Evolutionary conservation across 1,140 invertebrate species (phyloP).

Genomic region (Macrosteles quadrilineatus): DNA sequence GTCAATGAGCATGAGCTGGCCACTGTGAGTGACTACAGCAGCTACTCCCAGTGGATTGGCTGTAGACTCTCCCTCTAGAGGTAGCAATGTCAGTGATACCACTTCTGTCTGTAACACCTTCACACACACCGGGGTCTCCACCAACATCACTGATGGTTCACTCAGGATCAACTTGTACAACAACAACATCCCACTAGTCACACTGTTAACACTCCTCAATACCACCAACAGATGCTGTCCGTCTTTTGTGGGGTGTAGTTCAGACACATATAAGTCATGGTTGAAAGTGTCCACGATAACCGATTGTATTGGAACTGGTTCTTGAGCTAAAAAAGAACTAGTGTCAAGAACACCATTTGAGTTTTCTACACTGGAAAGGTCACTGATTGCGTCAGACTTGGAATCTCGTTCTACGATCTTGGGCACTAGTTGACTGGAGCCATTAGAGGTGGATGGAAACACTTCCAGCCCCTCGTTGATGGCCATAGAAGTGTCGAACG

Average conservation of each 20-base stretch:
- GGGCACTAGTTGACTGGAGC: constrained; percentile 36
- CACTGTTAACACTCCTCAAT: constrained; percentile 49
- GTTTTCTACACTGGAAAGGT: neutral
- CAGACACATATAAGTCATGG: constrained; percentile 55
- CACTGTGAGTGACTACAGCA: constrained; percentile 66
- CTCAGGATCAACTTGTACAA: constrained; percentile 32
- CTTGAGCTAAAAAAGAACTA: constrained; percentile 40
- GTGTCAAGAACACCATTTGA: neutral
- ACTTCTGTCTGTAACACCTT: constrained; percentile 66
- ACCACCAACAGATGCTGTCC: constrained; percentile 65
- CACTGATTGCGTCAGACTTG: neutral
- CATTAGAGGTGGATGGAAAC: constrained; percentile 51
- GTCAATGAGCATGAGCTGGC: constrained; percentile 66
- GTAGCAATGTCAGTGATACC: constrained; percentile 57
- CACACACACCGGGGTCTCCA: constrained; percentile 61
- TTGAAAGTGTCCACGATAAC: constrained; percentile 47
- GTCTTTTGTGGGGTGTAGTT: constrained; percentile 63
- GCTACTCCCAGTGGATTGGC: constrained; percentile 49
- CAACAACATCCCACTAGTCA: constrained; percentile 26
- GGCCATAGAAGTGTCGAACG: constrained; percentile 51
- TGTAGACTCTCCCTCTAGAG: constrained; percentile 45
- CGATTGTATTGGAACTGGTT: constrained; percentile 52
- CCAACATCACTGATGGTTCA: constrained; percentile 54
- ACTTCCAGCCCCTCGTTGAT: constrained; percentile 42
- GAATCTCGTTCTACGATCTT: constrained; percentile 13